A percentile compares a stretch with the other conserved stretches of the same genome.
Evolutionary conservation across 1,140 invertebrate species (phyloP).

Genomic region (Chrysoperla carnea): DNA sequence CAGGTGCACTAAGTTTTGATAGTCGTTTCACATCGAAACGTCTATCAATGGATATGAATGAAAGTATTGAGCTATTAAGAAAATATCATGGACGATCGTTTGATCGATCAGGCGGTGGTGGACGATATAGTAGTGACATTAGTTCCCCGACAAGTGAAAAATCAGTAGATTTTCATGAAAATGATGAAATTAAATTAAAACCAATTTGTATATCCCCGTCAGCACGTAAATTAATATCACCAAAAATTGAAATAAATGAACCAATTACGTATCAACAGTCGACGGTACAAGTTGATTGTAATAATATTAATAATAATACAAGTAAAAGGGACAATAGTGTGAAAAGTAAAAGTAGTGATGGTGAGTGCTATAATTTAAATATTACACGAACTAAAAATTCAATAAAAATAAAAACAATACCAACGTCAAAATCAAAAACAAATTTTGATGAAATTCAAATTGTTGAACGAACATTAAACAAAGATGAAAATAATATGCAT

Average conservation of each 20-base stretch:
- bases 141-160: not conserved
- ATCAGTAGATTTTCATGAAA: not conserved
- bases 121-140: not conserved
- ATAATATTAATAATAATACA: not conserved
- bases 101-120: not conserved
- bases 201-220: no score
- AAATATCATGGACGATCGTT: not conserved
- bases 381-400: not conserved
- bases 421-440: not conserved
- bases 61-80: constrained; percentile 14
- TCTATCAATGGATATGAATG: constrained; percentile 17
- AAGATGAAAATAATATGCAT: not conserved
- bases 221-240: no score
- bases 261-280: no score
- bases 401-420: not conserved
- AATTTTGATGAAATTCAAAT: not conserved
- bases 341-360: not conserved
- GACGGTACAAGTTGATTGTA: no score
- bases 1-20: constrained; percentile 20
- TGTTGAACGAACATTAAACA: not conserved
- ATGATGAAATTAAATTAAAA: not conserved
- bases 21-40: constrained; percentile 12
- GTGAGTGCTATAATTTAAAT: no score
- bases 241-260: no score
- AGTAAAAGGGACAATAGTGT: not conserved